Conservation (phyloP, 2,888 invertebrate species). For the Girardia tigrina region DNA sequence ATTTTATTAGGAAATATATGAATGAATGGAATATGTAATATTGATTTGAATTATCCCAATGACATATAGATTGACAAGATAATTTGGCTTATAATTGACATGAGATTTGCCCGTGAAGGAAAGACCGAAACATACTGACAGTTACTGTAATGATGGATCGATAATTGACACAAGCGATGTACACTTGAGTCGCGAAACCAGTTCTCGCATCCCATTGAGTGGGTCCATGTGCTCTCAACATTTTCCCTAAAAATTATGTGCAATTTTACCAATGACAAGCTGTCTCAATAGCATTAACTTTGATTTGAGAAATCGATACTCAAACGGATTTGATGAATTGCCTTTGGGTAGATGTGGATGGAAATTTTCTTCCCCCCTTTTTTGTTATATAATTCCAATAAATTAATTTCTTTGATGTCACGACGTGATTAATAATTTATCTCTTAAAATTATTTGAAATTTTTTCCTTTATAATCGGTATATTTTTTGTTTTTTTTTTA, state of each 20-base stretch:
- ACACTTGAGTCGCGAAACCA: neutral
- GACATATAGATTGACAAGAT: constrained; percentile 23
- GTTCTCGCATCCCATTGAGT: neutral
- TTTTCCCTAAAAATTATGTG: neutral
- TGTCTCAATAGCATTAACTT: constrained; percentile 20
- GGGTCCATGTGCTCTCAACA: constrained; percentile 2
- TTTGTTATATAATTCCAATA: constrained; percentile 4
- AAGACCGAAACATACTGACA: neutral
- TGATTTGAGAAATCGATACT: constrained; percentile 23
- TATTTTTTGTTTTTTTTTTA: no score
- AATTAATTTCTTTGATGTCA: constrained; percentile 20
- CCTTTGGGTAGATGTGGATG: neutral
- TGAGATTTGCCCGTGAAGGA: constrained; percentile 7
- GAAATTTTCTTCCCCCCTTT: constrained; percentile 6
- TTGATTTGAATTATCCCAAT: constrained; percentile 12
- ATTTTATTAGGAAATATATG: no score
- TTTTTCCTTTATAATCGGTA: neutral
- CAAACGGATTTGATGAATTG: constrained; percentile 23
- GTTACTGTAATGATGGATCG: constrained; percentile 23
- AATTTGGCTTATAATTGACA: constrained; percentile 23
- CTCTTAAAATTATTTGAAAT: neutral
- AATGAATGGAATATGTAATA: no score
- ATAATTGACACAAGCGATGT: constrained; percentile 17
- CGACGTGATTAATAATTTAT: neutral
- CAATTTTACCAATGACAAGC: constrained; percentile 1